Percentiles rank a stretch among this genome's conserved stretches.
Conservation (phyloP, 2,888 invertebrate species). For the Coremacera marginata region DNA sequence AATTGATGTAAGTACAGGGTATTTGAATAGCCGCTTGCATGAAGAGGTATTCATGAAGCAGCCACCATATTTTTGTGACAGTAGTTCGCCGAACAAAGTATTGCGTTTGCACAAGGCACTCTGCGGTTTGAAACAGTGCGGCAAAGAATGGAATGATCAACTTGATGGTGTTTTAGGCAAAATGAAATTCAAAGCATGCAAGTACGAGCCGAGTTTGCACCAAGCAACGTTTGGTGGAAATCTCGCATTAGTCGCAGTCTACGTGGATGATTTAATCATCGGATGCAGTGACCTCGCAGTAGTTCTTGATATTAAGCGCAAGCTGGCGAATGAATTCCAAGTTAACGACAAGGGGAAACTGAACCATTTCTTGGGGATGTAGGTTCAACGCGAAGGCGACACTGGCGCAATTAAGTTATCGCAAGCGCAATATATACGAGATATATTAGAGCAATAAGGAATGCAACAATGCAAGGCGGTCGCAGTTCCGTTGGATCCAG, state of each 20-base stretch:
- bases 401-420: constrained; percentile 39
- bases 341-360: constrained; percentile 15
- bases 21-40: constrained; percentile 37
- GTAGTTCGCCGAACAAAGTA: constrained; percentile 33
- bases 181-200: not conserved
- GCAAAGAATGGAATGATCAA: constrained; percentile 49
- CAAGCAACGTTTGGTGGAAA: not conserved
- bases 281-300: too few species aligned
- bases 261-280: not conserved
- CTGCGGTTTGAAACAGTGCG: constrained; percentile 51
- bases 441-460: constrained; percentile 28
- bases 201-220: constrained; percentile 39
- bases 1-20: constrained; percentile 30
- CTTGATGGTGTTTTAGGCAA: not conserved
- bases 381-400: constrained; percentile 43
- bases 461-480: constrained; percentile 33
- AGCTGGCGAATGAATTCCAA: not conserved
- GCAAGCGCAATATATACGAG: constrained; percentile 12
- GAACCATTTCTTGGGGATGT: constrained; percentile 37
- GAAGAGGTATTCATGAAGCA: constrained; percentile 38
- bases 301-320: not conserved
- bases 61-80: constrained; percentile 25
- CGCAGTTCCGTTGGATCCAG: constrained; percentile 34
- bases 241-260: not conserved
- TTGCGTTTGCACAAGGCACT: constrained; percentile 46